Conservation (phyloP, 64 coral and sea anemone species). For the Porites lutea region DNA sequence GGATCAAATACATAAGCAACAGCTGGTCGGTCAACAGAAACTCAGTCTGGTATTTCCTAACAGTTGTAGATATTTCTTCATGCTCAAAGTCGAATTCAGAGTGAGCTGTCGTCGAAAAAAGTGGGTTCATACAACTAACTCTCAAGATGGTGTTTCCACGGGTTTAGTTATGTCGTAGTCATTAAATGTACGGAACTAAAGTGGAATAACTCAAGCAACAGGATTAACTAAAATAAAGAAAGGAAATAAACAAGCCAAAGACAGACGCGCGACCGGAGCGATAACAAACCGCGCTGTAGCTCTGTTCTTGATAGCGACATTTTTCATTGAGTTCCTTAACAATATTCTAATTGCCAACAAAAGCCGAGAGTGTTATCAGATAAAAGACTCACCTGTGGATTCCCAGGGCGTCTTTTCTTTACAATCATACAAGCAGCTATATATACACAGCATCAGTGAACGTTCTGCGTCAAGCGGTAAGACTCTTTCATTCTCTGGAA, state of each 20-base stretch:
- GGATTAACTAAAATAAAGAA: neutral
- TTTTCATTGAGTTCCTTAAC: conserved; percentile 1
- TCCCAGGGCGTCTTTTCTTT: conserved; percentile 16
- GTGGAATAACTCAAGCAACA: neutral
- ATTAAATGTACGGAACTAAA: conserved; percentile 4
- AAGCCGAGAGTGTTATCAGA: neutral
- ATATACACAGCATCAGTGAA: neutral
- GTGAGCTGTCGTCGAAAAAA: neutral
- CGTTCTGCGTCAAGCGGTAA: neutral
- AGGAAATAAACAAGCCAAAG: conserved; percentile 1
- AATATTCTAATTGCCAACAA: neutral
- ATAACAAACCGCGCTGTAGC: neutral
- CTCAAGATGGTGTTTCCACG: neutral
- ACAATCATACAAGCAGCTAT: conserved; percentile 1
- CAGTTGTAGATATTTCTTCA: conserved; percentile 24
- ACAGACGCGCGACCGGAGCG: neutral
- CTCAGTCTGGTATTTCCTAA: neutral
- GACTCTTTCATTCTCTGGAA: neutral
- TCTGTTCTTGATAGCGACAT: neutral
- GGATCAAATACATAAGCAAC: neutral
- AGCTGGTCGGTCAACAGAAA: conserved; percentile 26
- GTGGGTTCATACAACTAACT: neutral
- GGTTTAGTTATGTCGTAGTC: neutral
- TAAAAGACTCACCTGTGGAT: conserved; percentile 25
- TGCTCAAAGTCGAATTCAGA: neutral